These are phyloP conservation scores for Hyles vespertilio DNA, from an alignment of 1,140 invertebrate genomes.

Conservation along the genomic window DNA sequence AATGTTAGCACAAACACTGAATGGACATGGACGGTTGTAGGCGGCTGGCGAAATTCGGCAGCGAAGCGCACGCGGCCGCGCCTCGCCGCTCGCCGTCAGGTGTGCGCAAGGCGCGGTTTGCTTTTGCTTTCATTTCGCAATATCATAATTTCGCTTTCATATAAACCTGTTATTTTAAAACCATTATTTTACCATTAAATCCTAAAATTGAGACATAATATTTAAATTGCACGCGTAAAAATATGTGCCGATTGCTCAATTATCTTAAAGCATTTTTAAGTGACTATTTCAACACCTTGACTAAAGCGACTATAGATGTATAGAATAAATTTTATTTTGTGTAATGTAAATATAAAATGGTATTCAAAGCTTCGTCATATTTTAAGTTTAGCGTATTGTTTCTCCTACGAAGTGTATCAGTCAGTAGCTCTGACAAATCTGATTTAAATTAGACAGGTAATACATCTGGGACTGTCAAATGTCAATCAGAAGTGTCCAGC, in stretches of 20 bases:
- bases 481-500: conserved; percentile 57
- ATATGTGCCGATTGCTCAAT: too few relatives aligned
- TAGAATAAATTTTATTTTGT: too few relatives aligned
- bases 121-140: conserved; percentile 8
- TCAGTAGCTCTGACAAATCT: conserved; percentile 22
- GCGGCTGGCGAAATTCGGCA: conserved; percentile 46
- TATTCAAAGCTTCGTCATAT: too few relatives aligned
- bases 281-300: too few relatives aligned
- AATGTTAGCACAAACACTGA: neutral
- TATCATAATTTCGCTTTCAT: conserved; percentile 6
- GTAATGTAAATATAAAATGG: too few relatives aligned
- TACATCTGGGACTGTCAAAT: conserved; percentile 34
- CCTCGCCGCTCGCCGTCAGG: conserved; percentile 12
- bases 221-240: too few relatives aligned
- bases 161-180: too few relatives aligned
- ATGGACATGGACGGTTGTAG: neutral
- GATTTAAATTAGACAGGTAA: conserved; percentile 34
- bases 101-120: conserved; percentile 6
- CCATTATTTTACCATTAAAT: too few relatives aligned
- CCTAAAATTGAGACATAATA: too few relatives aligned
- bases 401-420: conserved; percentile 1
- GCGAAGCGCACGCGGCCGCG: conserved; percentile 38
- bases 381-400: too few relatives aligned
- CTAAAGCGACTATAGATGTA: too few relatives aligned
- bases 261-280: too few relatives aligned